Conservation (phyloP, 2,113 vertebrate species). For the Nymphicus hollandicus region DNA sequence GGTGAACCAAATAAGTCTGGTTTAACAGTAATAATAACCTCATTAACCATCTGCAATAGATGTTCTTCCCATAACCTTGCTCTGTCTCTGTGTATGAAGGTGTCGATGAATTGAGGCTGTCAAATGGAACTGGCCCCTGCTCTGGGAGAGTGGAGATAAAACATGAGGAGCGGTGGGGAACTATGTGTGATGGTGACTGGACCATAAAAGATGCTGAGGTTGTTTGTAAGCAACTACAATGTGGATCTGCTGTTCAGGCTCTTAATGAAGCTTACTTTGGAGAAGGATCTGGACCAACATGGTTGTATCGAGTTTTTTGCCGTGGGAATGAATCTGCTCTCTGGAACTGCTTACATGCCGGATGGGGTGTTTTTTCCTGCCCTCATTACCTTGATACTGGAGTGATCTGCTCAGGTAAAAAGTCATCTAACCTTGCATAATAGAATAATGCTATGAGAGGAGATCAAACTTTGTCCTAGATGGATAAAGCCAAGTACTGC, state of each 20-base stretch:
- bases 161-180: conserved; percentile 71
- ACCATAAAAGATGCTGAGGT: conserved; percentile 61
- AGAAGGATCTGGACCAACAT: conserved; percentile 70
- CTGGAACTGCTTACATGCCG: conserved; percentile 65
- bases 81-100: conserved; percentile 25
- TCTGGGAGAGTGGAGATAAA: conserved; percentile 72
- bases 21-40: background rate
- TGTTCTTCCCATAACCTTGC: background rate
- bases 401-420: conserved; percentile 75
- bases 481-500: background rate
- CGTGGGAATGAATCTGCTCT: conserved; percentile 63
- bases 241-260: conserved; percentile 65
- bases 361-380: conserved; percentile 67
- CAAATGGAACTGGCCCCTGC: conserved; percentile 30
- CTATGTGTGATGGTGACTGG: conserved; percentile 73
- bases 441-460: accelerated
- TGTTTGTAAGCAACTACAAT: conserved; percentile 65
- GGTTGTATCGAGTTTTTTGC: conserved; percentile 68
- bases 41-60: background rate
- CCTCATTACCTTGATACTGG: conserved; percentile 63
- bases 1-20: background rate
- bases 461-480: background rate
- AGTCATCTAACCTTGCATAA: background rate
- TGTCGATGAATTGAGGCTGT: conserved; percentile 58
- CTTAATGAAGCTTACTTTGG: conserved; percentile 55